Evolutionary conservation across 2,888 invertebrate species (phyloP).

Genomic region (Galerucella pusilla): DNA sequence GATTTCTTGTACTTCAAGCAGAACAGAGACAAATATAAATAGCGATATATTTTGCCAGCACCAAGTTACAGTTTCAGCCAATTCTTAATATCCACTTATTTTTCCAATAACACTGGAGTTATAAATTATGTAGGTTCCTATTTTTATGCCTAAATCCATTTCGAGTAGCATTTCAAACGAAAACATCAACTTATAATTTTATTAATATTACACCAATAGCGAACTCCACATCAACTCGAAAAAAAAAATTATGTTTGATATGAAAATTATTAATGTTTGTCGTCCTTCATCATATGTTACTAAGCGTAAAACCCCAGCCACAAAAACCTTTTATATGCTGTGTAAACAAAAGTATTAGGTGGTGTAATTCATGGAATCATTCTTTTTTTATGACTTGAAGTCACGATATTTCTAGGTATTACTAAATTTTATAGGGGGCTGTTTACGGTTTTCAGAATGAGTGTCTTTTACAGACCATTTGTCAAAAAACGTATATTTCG

Average conservation of each 20-base stretch:
- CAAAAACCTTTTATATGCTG: constrained; percentile 28
- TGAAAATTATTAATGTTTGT: constrained; percentile 1
- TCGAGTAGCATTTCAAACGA: no score
- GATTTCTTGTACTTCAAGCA: no score
- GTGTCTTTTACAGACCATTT: constrained; percentile 31
- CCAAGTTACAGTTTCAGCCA: no score
- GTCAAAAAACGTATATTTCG: constrained; percentile 21
- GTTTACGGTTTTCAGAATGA: constrained; percentile 31
- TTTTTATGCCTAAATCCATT: no score
- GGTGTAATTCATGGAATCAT: constrained; percentile 23
- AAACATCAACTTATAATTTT: no score
- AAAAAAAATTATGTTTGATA: neutral
- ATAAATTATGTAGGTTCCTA: no score
- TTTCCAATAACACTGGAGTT: no score
- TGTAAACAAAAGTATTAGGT: constrained; percentile 30
- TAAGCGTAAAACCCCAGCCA: constrained; percentile 2
- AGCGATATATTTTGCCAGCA: no score
- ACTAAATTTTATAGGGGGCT: constrained; percentile 24
- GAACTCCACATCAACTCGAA: neutral
- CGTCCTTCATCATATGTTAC: neutral
- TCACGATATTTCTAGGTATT: constrained; percentile 33
- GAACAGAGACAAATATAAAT: no score
- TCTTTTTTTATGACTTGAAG: constrained; percentile 25
- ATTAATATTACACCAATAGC: no score
- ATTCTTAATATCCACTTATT: no score